Evolutionary conservation across 2,797 vertebrate genomes (phyloP), one percentile per base, ranked within the genome.

Genomic region (Enteromius trimaculatus): DNA sequence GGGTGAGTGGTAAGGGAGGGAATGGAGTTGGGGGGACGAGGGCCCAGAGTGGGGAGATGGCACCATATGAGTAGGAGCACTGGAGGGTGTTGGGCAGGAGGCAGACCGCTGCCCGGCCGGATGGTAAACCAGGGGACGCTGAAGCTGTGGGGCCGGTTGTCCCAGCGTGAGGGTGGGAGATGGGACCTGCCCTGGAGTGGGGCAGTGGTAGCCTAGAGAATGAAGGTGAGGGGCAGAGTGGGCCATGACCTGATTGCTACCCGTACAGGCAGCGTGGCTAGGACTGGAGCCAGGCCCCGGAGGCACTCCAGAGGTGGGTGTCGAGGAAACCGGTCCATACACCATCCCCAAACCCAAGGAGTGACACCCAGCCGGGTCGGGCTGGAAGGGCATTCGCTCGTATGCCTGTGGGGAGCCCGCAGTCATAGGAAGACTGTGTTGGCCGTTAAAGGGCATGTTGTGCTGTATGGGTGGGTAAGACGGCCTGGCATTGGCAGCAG

Each of bases 1-100:
- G 89, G 97, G 95, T 85, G 97, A 97, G 10, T 97, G 97, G 88
- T 97, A 99, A 91, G 97, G 96, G 90, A 99, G 85, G 53, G 96
- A 92, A 31, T 97, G 97, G 13, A 98, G 92, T 90, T 98, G 97
- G 86, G 97, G 96, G 70, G 97, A 98, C 21, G 97, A 95, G 69
- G 97, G 97, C 87, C 96, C 97, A 0, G 97, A 98, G 79, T 97
- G 95, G 0, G 97, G 95, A 29, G 96, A 97, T 81, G 93, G 94
- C 88, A 96, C 92, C 95, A 98, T 92, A 60, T 94, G 90, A 87
- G 93, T 91, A 86, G 95, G 95, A 66, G 94, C 93, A 19, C 93
- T 92, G 87, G 95, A 95, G 0, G 96, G 93, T 49, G 97, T 96
- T n/a, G 96, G 94, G 83, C 96, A 95, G 19, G 97, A 95, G 83